Conservation (phyloP, 2,113 vertebrate genomes). For the Pelvicachromis taeniatus region DNA sequence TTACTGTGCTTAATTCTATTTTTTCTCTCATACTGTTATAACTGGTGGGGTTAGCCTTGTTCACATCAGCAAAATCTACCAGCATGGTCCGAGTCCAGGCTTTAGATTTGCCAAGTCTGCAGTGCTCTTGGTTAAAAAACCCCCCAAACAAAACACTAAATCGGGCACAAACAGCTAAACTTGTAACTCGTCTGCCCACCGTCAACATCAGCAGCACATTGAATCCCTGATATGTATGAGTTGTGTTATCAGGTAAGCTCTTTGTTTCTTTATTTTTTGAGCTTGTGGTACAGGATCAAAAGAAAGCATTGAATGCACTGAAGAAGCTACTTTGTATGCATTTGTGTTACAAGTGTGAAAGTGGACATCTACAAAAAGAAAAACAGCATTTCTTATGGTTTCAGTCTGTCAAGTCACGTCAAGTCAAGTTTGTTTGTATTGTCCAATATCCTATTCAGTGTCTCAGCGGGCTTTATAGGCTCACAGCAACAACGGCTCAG, state of each 20-base stretch:
- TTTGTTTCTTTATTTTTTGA: background rate
- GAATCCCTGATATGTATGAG: background rate
- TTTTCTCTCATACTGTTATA: background rate
- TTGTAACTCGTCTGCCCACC: background rate
- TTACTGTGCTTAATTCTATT: background rate
- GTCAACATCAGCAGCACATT: background rate
- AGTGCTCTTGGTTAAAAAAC: background rate
- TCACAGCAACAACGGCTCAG: background rate
- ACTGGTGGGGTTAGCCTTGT: background rate
- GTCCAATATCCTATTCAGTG: background rate
- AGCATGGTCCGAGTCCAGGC: background rate
- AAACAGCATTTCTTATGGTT: background rate
- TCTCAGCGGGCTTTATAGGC: background rate
- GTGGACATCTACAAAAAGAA: slow-evolving; percentile 1
- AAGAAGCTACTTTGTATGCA: background rate
- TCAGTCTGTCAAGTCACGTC: slow-evolving; percentile 13
- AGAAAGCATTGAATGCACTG: background rate
- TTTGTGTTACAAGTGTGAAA: slow-evolving; percentile 5
- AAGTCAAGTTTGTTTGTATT: slow-evolving; percentile 18
- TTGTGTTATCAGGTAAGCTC: background rate
- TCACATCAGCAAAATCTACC: background rate
- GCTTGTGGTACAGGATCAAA: background rate
- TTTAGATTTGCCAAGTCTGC: background rate
- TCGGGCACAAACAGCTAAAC: background rate
- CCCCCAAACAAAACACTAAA: background rate